Percentiles rank a stretch among this genome's conserved stretches.
Conservation (phyloP, 2,113 vertebrate genomes). For the Crocuta crocuta region DNA sequence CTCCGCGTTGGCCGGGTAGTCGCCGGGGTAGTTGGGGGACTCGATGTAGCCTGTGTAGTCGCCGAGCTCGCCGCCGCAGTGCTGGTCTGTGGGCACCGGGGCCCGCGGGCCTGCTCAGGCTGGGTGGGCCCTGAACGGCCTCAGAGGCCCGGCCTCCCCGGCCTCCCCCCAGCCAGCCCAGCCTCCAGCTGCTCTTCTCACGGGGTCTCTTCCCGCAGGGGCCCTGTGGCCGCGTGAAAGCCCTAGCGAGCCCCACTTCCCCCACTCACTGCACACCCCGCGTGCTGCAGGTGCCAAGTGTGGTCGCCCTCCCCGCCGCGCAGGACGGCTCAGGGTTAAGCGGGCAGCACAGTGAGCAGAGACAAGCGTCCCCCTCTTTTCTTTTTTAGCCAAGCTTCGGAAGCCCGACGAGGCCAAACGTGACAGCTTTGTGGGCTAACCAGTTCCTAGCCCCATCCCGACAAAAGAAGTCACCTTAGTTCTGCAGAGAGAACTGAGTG, state of each 20-base stretch:
- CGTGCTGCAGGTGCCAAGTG: accelerated
- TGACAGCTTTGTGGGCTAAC: background rate
- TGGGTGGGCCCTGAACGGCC: background rate
- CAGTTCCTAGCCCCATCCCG: background rate
- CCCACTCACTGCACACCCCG: accelerated
- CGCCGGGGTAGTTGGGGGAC: constrained; percentile 91
- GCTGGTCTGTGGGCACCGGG: constrained; percentile 85
- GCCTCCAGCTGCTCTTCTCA: background rate
- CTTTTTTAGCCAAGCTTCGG: accelerated
- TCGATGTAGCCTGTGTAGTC: constrained; percentile 92
- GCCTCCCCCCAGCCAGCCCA: background rate
- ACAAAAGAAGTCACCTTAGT: background rate
- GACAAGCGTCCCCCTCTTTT: accelerated
- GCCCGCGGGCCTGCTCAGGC: constrained; percentile 4
- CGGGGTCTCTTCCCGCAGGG: background rate
- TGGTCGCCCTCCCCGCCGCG: accelerated
- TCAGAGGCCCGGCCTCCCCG: background rate
- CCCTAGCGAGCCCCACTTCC: no score
- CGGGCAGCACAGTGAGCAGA: accelerated
- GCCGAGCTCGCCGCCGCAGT: constrained; percentile 90
- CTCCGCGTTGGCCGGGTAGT: constrained; percentile 90
- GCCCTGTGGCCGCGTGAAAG: background rate
- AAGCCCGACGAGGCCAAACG: background rate
- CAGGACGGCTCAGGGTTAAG: background rate
- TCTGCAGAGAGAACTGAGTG: background rate